Evolutionary conservation across 2,797 vertebrate species (phyloP).

Genomic region (Propithecus perrieri): DNA sequence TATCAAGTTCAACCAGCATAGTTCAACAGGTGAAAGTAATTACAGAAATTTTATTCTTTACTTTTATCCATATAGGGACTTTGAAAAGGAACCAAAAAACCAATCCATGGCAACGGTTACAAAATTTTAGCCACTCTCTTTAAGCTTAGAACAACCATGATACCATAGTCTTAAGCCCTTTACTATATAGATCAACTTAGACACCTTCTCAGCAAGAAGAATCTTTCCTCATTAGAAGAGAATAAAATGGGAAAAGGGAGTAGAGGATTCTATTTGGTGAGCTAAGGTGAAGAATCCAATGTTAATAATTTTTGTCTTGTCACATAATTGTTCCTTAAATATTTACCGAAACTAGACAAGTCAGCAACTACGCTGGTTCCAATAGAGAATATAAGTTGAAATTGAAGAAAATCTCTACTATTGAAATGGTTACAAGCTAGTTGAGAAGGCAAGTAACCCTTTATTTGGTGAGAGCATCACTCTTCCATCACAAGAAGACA

Average conservation of each 20-base stretch:
- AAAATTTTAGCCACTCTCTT: neutral
- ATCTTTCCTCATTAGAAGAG: neutral
- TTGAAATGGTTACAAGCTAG: neutral
- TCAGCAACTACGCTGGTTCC: neutral
- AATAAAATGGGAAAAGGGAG: neutral
- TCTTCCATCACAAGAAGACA: neutral
- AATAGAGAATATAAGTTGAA: neutral
- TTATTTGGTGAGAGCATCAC: neutral
- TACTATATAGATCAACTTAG: neutral
- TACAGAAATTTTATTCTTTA: neutral
- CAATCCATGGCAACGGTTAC: neutral
- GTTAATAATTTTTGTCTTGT: neutral
- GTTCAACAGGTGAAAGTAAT: constrained; percentile 52
- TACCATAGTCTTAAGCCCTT: neutral
- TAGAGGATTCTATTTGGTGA: neutral
- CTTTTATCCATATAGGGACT: neutral
- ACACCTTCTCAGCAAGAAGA: neutral
- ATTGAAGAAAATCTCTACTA: neutral
- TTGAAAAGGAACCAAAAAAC: neutral
- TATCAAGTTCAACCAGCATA: constrained; percentile 1
- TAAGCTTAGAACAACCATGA: neutral
- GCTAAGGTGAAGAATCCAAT: neutral
- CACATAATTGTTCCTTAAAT: neutral
- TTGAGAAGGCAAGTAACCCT: neutral
- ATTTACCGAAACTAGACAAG: neutral